A percentile compares a stretch with the other conserved stretches of the same genome.
phyloP scores from a whole-genome alignment of 1,140 invertebrate species.

The Cardiocondyla obscurior region DNA sequence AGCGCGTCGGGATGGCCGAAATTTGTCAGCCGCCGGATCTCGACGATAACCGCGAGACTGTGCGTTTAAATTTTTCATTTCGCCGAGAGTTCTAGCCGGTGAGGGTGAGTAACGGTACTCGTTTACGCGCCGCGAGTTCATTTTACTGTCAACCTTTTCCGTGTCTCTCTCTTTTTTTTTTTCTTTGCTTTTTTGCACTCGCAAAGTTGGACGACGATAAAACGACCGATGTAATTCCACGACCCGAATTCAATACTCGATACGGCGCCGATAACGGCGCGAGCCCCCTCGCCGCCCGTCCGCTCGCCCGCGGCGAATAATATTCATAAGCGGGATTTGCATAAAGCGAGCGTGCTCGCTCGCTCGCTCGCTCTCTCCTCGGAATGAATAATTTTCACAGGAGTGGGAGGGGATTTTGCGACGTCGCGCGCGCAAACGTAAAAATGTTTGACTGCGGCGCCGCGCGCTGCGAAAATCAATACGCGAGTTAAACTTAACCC shows the following conservation, averaged over 20 bases:
- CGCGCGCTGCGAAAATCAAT: constrained; percentile 53
- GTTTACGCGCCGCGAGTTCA: constrained; percentile 30
- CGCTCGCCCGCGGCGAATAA: constrained; percentile 39
- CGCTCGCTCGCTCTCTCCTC: not conserved
- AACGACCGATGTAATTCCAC: constrained; percentile 46
- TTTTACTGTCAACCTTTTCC: constrained; percentile 13
- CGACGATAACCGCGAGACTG: constrained; percentile 42
- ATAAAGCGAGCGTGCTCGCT: constrained; percentile 45
- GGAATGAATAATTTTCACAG: constrained; percentile 43
- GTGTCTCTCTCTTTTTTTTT: not conserved
- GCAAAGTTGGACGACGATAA: constrained; percentile 32
- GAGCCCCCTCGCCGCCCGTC: not conserved
- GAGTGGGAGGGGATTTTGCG: constrained; percentile 21
- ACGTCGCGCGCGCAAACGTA: constrained; percentile 49
- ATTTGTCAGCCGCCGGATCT: constrained; percentile 53
- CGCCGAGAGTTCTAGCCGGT: constrained; percentile 29
- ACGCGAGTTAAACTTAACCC: constrained; percentile 54
- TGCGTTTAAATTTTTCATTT: constrained; percentile 54
- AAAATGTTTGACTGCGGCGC: constrained; percentile 52
- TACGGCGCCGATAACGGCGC: constrained; percentile 40
- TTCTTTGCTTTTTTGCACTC: not conserved
- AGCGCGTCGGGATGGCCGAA: constrained; percentile 43
- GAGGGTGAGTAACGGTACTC: constrained; percentile 40
- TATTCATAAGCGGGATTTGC: constrained; percentile 51
- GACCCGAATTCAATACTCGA: constrained; percentile 50